These are phyloP conservation scores for Stichodactyla helianthus DNA, from an alignment of 64 coral and sea anemone species.

Conservation along the genomic window DNA sequence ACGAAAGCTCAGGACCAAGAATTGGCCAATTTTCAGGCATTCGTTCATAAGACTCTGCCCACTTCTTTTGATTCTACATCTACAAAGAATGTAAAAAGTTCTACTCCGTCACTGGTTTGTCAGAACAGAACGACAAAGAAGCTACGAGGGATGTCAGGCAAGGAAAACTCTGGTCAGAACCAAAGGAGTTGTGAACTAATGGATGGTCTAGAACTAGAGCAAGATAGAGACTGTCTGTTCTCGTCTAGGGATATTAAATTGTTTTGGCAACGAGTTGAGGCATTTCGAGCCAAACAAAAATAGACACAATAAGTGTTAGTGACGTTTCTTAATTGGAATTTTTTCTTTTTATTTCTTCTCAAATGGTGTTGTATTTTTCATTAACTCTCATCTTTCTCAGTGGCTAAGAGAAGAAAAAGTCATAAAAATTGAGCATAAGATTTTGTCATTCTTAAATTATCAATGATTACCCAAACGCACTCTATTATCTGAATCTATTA, in stretches of 20 bases:
- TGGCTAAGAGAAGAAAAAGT: no score
- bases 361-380: no score
- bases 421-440: no score
- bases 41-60: neutral
- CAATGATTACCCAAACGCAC: no score
- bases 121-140: neutral
- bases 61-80: neutral
- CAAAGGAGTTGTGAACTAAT: neutral
- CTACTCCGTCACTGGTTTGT: neutral
- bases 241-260: neutral
- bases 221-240: neutral
- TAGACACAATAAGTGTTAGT: neutral
- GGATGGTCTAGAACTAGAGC: neutral
- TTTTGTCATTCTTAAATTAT: no score
- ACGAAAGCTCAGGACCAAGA: neutral
- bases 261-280: neutral
- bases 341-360: neutral
- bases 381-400: no score
- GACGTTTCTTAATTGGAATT: neutral
- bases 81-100: neutral
- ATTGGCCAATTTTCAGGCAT: neutral
- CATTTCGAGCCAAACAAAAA: conserved; percentile 1
- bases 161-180: neutral
- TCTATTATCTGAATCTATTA: no score
- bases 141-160: neutral